These are phyloP conservation scores for Rhagium mordax DNA, from an alignment of 2,888 invertebrate species.

Conservation along the genomic window DNA sequence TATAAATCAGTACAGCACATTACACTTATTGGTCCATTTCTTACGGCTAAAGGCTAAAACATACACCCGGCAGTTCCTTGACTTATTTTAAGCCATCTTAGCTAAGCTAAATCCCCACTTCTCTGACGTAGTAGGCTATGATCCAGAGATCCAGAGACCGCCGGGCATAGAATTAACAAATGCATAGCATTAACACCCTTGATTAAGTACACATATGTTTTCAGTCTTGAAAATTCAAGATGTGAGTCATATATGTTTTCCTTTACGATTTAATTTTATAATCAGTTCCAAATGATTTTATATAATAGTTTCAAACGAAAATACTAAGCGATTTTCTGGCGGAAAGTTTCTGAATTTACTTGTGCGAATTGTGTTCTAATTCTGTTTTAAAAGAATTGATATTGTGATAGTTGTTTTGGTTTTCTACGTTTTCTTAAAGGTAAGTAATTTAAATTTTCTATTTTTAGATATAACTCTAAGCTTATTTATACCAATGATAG, in stretches of 20 bases:
- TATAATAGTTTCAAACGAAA: background rate
- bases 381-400: background rate
- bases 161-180: conserved; percentile 51
- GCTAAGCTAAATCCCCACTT: conserved; percentile 56
- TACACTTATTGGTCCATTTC: background rate
- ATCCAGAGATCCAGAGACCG: conserved; percentile 58
- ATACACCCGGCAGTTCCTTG: conserved; percentile 54
- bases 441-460: background rate
- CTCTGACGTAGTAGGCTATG: conserved; percentile 50
- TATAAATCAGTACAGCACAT: background rate
- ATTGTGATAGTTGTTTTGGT: background rate
- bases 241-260: conserved; percentile 40
- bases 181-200: conserved; percentile 50
- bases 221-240: conserved; percentile 35
- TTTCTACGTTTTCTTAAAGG: background rate
- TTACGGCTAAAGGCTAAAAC: conserved; percentile 13
- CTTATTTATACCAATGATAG: background rate
- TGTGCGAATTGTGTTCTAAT: conserved; percentile 16
- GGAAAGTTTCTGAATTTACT: background rate
- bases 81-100: conserved; percentile 62
- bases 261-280: background rate
- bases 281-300: background rate
- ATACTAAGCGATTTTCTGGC: background rate
- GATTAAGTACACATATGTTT: conserved; percentile 46
- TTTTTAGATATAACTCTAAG: background rate